Base-by-base conservation (phyloP, 2,888 invertebrate species). In the Cerceris rybyensis region DNA sequence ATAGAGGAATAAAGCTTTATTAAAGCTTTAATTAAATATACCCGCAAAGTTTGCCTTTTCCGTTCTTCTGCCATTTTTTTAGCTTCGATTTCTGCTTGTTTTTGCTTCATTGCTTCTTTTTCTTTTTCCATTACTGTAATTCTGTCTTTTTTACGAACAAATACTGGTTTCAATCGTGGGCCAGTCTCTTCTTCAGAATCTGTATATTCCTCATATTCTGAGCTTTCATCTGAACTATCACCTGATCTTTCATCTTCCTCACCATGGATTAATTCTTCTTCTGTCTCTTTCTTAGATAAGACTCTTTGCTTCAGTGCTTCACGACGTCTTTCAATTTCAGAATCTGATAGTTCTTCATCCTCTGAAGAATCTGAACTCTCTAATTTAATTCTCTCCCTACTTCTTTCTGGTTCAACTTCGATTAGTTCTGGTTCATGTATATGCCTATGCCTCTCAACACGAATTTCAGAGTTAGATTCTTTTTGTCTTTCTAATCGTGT, bases 121-220 rank as follows among this genome's bases (percentile, higher is more conserved):
- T 99, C 99, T 86, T 97, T 96, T 92, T 99, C 99, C 85, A 98
- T 97, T 16, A 99, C 96, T 0, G 99, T 99, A 83, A 99, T 96
- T 72, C 99, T 94, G 88, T 99, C 99, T 72, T 96, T 96, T 86
- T 98, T 98, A 80, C 97, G 94, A 0, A 99, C 98, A 93, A 98
- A 99, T 0, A 99, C 97, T 0, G 98, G 99, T 90, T 98, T 99
- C 8, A 99, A 94, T 70, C 98, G 93, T 0, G 98, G 98, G 7
- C 97, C 97, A 73, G 97, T 96, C 89, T 98, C 98, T 92, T 97
- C 97, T 91, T 98, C 97, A 74, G 97, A 97, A 92, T 97, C 97
- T 43, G 97, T 96, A 86, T 97, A 96, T 89, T 97, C 97, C 87
- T 98, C 97, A 90, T 97, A 97, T 85, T 96, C 96, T 0, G 97